Evolutionary conservation across 2,113 vertebrate species (phyloP).

Genomic region (Vicugna pacos): DNA sequence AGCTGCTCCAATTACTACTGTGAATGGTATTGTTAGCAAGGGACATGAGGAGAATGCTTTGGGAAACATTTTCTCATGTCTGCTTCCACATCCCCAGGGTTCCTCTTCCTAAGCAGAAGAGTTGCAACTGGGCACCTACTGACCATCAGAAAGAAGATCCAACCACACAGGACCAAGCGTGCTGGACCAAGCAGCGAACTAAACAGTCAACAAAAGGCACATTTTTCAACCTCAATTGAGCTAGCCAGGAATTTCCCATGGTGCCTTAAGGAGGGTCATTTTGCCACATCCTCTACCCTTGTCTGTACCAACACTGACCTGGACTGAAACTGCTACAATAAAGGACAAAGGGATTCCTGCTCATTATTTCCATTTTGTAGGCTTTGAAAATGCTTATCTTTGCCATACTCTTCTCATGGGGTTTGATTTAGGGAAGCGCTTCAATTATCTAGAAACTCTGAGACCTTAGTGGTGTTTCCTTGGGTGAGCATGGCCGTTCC

Average conservation of each 20-base stretch:
- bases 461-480: background rate
- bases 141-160: background rate
- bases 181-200: background rate
- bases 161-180: background rate
- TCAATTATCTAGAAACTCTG: background rate
- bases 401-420: background rate
- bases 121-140: background rate
- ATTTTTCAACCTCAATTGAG: background rate
- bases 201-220: background rate
- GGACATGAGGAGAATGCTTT: accelerated
- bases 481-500: background rate
- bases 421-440: background rate
- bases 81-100: no score
- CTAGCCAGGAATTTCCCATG: background rate
- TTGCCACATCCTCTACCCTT: background rate
- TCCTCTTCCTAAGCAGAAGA: background rate
- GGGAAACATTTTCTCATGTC: background rate
- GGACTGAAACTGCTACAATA: background rate
- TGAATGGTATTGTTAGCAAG: background rate
- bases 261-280: background rate
- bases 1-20: background rate
- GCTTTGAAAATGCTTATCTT: slow-evolving; percentile 8
- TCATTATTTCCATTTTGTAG: background rate
- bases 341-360: background rate
- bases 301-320: background rate